These are phyloP conservation scores for Lonchura striata DNA, from an alignment of 2,113 vertebrate genomes.

Conservation along the genomic window DNA sequence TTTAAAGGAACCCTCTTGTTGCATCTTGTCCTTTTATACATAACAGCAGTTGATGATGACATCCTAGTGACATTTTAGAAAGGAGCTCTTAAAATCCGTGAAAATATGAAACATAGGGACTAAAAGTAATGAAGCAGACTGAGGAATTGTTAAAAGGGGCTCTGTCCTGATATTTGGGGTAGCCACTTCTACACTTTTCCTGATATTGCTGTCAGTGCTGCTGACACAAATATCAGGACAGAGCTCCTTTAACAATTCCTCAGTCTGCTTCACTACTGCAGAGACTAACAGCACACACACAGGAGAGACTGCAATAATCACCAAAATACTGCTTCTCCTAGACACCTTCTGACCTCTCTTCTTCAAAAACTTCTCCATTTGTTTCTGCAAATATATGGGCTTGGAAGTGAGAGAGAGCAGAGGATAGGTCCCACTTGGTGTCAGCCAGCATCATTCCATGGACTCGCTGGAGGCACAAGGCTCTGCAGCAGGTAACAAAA, in stretches of 20 bases:
- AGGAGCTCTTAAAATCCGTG: neutral
- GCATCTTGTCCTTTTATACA: neutral
- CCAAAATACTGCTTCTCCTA: neutral
- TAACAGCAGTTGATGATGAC: neutral
- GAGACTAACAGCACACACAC: neutral
- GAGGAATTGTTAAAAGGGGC: neutral
- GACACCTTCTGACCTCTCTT: neutral
- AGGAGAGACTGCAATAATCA: neutral
- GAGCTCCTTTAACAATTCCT: too few relatives aligned
- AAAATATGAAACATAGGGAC: neutral
- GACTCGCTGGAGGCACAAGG: neutral
- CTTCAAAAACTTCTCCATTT: neutral
- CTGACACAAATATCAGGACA: too few relatives aligned
- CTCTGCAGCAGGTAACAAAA: neutral
- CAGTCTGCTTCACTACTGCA: too few relatives aligned
- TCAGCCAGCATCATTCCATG: rapidly evolving
- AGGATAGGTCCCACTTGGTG: neutral
- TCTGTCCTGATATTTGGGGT: neutral
- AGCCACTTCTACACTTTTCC: too few relatives aligned
- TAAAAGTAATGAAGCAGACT: neutral
- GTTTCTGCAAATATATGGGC: neutral
- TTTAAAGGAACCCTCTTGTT: neutral
- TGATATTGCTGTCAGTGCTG: too few relatives aligned
- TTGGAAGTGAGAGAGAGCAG: neutral
- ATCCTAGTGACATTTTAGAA: neutral